phyloP scores from a whole-genome alignment of 2,797 vertebrate species.

The Chrosomus eos region DNA sequence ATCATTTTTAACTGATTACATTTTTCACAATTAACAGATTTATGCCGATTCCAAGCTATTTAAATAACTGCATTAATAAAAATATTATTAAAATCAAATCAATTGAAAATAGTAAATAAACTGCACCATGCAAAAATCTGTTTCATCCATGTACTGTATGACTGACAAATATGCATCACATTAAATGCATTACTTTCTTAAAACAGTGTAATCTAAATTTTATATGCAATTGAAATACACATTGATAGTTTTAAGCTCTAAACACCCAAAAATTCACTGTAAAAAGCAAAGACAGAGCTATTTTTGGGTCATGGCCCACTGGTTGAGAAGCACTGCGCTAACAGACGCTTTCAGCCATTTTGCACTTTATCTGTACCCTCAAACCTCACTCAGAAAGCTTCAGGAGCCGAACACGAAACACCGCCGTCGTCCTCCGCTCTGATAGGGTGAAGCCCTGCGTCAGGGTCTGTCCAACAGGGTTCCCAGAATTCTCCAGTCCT shows the following conservation, averaged over 20 bases:
- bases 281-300: background rate
- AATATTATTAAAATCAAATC: background rate
- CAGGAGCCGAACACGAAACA: constrained; percentile 56
- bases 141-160: background rate
- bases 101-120: background rate
- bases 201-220: background rate
- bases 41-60: background rate
- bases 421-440: constrained; percentile 26
- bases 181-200: background rate
- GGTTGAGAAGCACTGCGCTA: constrained; percentile 6
- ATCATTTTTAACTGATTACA: background rate
- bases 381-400: constrained; percentile 61
- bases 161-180: background rate
- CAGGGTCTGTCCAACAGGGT: constrained; percentile 57
- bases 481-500: constrained; percentile 30
- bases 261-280: background rate
- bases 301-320: background rate
- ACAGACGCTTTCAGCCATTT: constrained; percentile 61
- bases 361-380: constrained; percentile 78
- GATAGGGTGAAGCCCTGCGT: constrained; percentile 37
- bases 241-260: background rate
- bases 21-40: background rate
- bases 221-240: background rate
- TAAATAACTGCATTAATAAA: background rate
- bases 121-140: background rate